Conservation (phyloP, 2,797 vertebrate species). For the Ibycter americanus region DNA sequence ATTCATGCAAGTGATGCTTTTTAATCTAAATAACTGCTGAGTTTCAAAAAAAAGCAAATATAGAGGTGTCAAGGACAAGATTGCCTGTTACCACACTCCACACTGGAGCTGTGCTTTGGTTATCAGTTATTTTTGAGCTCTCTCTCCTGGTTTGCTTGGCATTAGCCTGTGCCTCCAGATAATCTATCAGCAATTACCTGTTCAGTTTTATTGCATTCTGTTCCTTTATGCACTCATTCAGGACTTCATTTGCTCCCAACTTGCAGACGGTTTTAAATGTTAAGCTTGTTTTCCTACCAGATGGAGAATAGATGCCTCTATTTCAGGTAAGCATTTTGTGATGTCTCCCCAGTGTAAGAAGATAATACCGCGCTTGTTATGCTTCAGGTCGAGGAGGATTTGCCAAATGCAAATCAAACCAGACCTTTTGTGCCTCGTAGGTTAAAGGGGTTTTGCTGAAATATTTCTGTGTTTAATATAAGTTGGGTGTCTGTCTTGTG, state of each 20-base stretch:
- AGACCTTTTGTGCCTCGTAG: background rate
- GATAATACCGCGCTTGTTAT: background rate
- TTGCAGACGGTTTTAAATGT: constrained; percentile 18
- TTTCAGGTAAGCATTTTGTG: background rate
- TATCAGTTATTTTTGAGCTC: background rate
- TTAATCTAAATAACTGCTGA: background rate
- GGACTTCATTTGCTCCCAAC: constrained; percentile 14
- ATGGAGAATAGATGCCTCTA: background rate
- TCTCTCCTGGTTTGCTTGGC: background rate
- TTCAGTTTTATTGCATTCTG: background rate
- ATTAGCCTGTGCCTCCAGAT: background rate
- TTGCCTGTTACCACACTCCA: background rate
- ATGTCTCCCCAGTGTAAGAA: background rate
- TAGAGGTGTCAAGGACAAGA: background rate
- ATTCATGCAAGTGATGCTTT: background rate
- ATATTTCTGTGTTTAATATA: background rate
- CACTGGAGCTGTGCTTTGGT: background rate
- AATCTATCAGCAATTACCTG: constrained; percentile 2
- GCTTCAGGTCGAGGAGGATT: background rate
- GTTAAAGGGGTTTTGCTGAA: background rate
- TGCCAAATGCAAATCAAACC: background rate
- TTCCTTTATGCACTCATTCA: background rate
- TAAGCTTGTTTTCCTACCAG: constrained; percentile 30
- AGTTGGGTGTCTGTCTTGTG: background rate
- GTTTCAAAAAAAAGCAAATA: background rate